Percentiles rank a stretch among this genome's conserved stretches.
These are phyloP conservation scores for Tortricodes alternella DNA, from an alignment of 2,888 invertebrate genomes.

Conservation along the genomic window DNA sequence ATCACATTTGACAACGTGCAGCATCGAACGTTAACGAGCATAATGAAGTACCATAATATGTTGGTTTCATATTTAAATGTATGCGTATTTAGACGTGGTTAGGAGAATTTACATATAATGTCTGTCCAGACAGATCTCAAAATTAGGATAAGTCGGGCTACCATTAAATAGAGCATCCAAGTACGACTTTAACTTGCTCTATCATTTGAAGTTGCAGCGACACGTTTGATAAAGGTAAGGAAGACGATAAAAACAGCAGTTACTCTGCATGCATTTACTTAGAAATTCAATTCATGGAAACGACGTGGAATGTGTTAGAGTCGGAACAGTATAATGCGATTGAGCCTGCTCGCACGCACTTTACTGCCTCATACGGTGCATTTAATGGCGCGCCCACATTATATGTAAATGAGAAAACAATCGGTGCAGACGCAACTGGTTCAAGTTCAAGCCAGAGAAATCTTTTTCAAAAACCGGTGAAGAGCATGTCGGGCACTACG, in stretches of 20 bases:
- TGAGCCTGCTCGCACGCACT: slow-evolving; percentile 33
- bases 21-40: slow-evolving; percentile 22
- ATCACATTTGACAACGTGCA: neutral
- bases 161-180: slow-evolving; percentile 3
- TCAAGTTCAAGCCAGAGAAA: slow-evolving; percentile 20
- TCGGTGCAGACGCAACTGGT: slow-evolving; percentile 21
- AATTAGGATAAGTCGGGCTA: neutral
- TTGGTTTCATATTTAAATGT: slow-evolving; percentile 34
- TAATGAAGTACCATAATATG: slow-evolving; percentile 15
- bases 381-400: slow-evolving; percentile 23
- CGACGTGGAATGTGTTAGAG: slow-evolving; percentile 42
- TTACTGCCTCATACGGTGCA: slow-evolving; percentile 20
- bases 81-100: slow-evolving; percentile 33
- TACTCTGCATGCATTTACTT: slow-evolving; percentile 34
- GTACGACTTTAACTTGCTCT: slow-evolving; percentile 4
- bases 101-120: slow-evolving; percentile 34
- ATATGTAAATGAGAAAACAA: slow-evolving; percentile 23
- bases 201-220: slow-evolving; percentile 9
- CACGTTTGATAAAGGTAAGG: slow-evolving; percentile 22
- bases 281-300: slow-evolving; percentile 41
- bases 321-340: slow-evolving; percentile 37
- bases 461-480: neutral
- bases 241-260: slow-evolving; percentile 48
- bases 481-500: too few species aligned
- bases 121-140: slow-evolving; percentile 13